These are phyloP conservation scores for Lophius piscatorius DNA, from an alignment of 2,113 vertebrate species.

Conservation along the genomic window DNA sequence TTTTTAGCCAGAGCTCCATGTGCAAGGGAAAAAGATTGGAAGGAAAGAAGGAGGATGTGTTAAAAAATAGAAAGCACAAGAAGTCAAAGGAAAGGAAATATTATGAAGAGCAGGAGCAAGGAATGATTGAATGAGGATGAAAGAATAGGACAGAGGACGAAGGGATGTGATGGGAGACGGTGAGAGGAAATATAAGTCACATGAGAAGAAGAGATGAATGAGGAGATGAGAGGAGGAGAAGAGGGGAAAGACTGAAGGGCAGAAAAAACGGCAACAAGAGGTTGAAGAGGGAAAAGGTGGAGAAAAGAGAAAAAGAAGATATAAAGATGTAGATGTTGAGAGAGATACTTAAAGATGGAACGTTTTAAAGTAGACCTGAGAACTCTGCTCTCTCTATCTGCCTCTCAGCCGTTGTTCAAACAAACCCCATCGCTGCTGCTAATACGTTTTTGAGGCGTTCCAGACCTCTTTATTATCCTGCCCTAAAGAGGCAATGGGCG, in stretches of 20 bases:
- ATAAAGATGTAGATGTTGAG: too few species aligned
- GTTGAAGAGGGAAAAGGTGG: background rate
- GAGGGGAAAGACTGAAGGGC: too few species aligned
- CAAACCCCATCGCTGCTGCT: conserved; percentile 41
- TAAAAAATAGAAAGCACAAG: background rate
- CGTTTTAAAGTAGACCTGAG: background rate
- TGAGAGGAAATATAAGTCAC: background rate
- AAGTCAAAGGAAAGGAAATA: background rate
- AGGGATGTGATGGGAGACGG: background rate
- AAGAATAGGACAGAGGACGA: background rate
- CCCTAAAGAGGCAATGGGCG: conserved; percentile 62
- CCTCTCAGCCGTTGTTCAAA: conserved; percentile 31
- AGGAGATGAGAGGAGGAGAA: background rate
- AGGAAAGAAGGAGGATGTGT: too few species aligned
- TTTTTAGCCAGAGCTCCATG: too few species aligned
- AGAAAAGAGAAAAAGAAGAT: background rate
- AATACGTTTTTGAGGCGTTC: conserved; percentile 71
- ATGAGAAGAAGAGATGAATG: background rate
- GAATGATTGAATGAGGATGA: background rate
- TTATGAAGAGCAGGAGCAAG: background rate
- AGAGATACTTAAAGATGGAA: background rate
- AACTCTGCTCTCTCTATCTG: conserved; percentile 1
- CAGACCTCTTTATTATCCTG: conserved; percentile 71
- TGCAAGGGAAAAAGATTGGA: too few species aligned
- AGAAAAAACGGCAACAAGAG: too few species aligned